Percentiles rank a stretch among this genome's conserved stretches.
phyloP scores from a whole-genome alignment of 2,888 invertebrate genomes.

The Notodromas monacha region DNA sequence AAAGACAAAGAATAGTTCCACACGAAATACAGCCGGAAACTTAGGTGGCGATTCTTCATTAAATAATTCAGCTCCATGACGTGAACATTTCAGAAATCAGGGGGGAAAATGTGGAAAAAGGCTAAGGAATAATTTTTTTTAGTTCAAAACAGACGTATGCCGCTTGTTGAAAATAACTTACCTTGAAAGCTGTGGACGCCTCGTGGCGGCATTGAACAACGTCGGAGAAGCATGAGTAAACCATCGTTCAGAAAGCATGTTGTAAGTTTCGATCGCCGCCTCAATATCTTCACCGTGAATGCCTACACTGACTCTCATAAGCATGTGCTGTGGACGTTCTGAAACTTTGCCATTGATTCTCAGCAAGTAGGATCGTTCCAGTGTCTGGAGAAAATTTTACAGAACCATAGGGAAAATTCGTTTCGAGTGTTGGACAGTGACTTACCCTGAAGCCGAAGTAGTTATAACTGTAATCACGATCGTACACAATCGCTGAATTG shows the following conservation, averaged over 20 bases:
- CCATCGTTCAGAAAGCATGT: conserved; percentile 64
- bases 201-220: conserved; percentile 73
- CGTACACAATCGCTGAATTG: conserved; percentile 82
- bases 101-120: not conserved
- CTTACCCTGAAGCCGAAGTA: conserved; percentile 80
- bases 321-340: conserved; percentile 90
- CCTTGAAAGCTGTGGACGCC: conserved; percentile 61
- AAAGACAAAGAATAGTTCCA: too few relatives aligned
- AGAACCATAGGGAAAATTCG: conserved; percentile 5
- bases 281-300: conserved; percentile 82
- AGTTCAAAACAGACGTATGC: not conserved
- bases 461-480: conserved; percentile 80
- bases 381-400: conserved; percentile 24
- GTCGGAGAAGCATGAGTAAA: conserved; percentile 97
- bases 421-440: not conserved
- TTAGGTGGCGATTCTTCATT: too few relatives aligned
- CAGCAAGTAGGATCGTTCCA: conserved; percentile 73
- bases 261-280: conserved; percentile 73
- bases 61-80: too few relatives aligned
- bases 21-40: too few relatives aligned
- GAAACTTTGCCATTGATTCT: conserved; percentile 67
- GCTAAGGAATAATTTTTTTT: not conserved
- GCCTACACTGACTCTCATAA: conserved; percentile 87
- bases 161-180: conserved; percentile 12
- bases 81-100: not conserved